These are phyloP conservation scores for Nudaria mundana DNA, from an alignment of 2,888 invertebrate species.

Conservation along the genomic window DNA sequence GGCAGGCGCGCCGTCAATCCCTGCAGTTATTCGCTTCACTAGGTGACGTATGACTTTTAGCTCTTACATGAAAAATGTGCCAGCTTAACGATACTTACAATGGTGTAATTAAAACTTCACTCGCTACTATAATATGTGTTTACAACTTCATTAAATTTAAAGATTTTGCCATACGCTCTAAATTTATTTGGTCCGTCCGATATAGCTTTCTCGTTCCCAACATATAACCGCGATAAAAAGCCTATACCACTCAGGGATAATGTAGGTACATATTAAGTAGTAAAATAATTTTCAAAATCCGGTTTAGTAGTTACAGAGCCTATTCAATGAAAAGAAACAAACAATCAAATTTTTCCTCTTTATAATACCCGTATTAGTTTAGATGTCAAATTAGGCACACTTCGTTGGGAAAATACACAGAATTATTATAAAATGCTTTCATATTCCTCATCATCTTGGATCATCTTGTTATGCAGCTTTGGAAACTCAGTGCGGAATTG, in stretches of 20 bases:
- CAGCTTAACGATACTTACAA: conserved; percentile 33
- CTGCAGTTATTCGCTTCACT: conserved; percentile 66
- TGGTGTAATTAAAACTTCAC: conserved; percentile 39
- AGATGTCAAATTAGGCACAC: no score
- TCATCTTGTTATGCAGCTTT: conserved; percentile 50
- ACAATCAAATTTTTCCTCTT: no score
- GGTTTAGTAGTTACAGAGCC: no score
- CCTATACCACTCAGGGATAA: no score
- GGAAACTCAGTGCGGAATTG: conserved; percentile 43
- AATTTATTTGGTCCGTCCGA: no score
- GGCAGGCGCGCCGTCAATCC: conserved; percentile 64
- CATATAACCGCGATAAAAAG: no score
- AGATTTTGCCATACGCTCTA: conserved; percentile 13
- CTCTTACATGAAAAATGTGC: conserved; percentile 55
- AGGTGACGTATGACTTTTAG: conserved; percentile 63
- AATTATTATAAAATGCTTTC: background rate
- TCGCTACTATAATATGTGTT: conserved; percentile 26
- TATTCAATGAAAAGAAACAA: no score
- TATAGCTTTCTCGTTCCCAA: no score
- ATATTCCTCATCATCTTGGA: conserved; percentile 46
- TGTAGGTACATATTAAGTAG: no score
- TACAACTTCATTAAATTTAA: conserved; percentile 23
- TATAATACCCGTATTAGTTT: no score
- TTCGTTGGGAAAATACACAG: conserved; percentile 8
- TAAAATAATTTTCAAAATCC: no score